These are phyloP conservation scores for Cosmia pyralina DNA, from an alignment of 2,888 invertebrate species.

Conservation along the genomic window DNA sequence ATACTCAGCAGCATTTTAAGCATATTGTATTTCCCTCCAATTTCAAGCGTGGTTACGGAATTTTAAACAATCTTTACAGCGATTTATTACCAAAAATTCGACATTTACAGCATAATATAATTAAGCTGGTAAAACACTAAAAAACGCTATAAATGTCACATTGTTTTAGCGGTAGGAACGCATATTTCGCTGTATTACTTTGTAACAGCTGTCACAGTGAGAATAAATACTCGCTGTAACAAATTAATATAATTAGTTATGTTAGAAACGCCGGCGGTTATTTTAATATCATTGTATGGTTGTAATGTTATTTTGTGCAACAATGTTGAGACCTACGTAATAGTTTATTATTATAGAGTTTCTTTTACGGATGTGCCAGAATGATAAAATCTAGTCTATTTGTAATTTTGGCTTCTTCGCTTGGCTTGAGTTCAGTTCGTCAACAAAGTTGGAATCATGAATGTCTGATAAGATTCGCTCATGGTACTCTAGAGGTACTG, in stretches of 20 bases:
- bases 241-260: constrained; percentile 47
- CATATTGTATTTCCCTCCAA: not conserved
- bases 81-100: constrained; percentile 36
- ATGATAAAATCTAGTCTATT: not conserved
- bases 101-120: constrained; percentile 32
- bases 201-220: constrained; percentile 21
- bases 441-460: not conserved
- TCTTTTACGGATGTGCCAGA: not conserved
- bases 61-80: not conserved
- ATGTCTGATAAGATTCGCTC: not conserved
- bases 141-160: constrained; percentile 49
- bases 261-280: constrained; percentile 10
- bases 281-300: constrained; percentile 6
- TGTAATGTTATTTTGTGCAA: constrained; percentile 23
- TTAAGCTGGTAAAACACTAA: constrained; percentile 11
- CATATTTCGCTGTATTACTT: constrained; percentile 16
- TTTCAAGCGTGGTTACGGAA: not conserved
- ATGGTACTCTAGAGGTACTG: too few species aligned
- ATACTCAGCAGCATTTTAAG: not conserved
- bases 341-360: not conserved
- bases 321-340: not conserved
- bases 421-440: not conserved
- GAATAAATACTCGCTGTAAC: constrained; percentile 33
- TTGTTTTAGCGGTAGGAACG: constrained; percentile 23
- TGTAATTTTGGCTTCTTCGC: constrained; percentile 1